Conservation (phyloP, 2,797 vertebrate genomes). For the Delichon dasypus region DNA sequence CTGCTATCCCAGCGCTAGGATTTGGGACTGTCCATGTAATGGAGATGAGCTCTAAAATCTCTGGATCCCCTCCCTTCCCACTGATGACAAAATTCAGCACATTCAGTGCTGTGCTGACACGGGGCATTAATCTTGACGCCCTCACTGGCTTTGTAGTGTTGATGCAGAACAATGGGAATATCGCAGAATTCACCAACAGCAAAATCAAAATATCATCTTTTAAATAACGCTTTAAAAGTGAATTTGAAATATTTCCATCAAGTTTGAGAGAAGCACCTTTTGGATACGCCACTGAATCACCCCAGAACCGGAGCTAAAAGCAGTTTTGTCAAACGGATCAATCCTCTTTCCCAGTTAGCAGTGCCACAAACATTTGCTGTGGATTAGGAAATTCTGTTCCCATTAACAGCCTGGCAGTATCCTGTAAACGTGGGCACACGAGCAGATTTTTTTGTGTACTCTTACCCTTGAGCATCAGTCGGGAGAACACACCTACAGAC, state of each 20-base stretch:
- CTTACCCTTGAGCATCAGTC: background rate
- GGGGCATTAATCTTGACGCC: background rate
- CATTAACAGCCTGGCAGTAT: background rate
- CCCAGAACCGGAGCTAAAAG: background rate
- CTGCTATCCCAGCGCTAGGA: background rate
- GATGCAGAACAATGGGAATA: background rate
- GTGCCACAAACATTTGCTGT: background rate
- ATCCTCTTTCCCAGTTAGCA: background rate
- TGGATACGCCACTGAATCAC: background rate
- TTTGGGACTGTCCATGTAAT: background rate
- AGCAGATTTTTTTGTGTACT: background rate
- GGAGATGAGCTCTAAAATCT: background rate
- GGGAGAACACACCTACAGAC: background rate
- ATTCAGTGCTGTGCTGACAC: background rate
- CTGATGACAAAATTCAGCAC: background rate
- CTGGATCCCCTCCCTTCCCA: background rate
- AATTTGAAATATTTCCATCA: background rate
- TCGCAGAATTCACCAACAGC: background rate
- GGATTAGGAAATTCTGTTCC: background rate
- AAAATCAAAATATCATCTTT: background rate
- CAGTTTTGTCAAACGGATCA: accelerated
- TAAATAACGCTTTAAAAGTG: background rate
- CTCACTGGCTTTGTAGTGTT: background rate
- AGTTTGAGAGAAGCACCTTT: background rate
- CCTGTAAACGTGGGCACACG: background rate